Conservation (phyloP, 2,888 invertebrate genomes). For the Gymnocheta viridis region DNA sequence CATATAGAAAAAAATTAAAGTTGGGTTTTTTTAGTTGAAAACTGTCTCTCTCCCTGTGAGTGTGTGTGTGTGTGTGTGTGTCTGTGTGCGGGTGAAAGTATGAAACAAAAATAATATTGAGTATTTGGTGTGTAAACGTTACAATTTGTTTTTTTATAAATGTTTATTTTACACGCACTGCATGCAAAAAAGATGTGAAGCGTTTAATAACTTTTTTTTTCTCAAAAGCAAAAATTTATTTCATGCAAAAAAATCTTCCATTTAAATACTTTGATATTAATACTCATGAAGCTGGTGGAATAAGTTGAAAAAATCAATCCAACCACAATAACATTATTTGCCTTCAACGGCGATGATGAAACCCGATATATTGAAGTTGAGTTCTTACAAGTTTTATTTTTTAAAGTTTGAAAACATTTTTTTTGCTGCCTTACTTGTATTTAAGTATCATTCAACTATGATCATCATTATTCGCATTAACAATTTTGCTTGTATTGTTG, state of each 20-base stretch:
- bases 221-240: constrained; percentile 12
- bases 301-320: constrained; percentile 14
- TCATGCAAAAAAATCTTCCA: neutral
- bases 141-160: constrained; percentile 15
- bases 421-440: constrained; percentile 8
- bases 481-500: neutral
- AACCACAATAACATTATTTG: constrained; percentile 41
- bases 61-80: neutral
- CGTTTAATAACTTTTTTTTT: constrained; percentile 19
- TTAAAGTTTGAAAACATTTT: constrained; percentile 18
- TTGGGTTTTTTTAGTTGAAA: neutral
- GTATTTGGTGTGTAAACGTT: constrained; percentile 41
- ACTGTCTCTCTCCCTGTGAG: neutral
- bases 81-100: neutral
- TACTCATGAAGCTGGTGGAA: constrained; percentile 10
- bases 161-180: constrained; percentile 56
- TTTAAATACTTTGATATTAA: constrained; percentile 50
- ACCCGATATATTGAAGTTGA: neutral
- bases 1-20: neutral
- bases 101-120: constrained; percentile 15
- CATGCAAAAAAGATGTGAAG: constrained; percentile 35
- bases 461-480: constrained; percentile 22
- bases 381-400: neutral
- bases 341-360: constrained; percentile 11
- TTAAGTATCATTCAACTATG: constrained; percentile 61